A percentile compares a stretch with the other conserved stretches of the same genome.
Evolutionary conservation across 2,888 invertebrate genomes (phyloP).

Genomic region (Apotomis turbidana): DNA sequence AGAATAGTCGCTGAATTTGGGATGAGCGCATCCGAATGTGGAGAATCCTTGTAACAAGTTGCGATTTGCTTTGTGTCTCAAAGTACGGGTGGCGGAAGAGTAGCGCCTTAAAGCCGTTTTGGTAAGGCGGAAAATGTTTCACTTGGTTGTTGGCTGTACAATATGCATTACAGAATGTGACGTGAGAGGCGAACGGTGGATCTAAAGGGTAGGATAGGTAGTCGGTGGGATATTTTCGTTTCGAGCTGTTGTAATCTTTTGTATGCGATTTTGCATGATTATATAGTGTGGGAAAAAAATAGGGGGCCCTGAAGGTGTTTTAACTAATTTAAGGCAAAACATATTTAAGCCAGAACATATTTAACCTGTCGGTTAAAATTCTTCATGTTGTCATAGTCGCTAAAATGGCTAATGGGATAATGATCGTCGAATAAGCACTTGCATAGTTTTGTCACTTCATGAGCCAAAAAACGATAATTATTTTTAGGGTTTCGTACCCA

Average conservation of each 20-base stretch:
- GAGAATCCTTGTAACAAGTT: constrained; percentile 58
- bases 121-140: constrained; percentile 7
- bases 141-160: constrained; percentile 20
- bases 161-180: constrained; percentile 29
- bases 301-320: too few relatives aligned
- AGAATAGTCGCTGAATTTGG: constrained; percentile 55
- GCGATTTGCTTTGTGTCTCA: constrained; percentile 58
- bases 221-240: background rate
- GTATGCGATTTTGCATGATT: too few relatives aligned
- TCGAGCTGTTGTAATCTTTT: background rate
- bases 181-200: constrained; percentile 12
- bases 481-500: too few relatives aligned
- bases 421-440: too few relatives aligned
- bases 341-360: too few relatives aligned
- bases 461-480: too few relatives aligned
- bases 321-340: too few relatives aligned
- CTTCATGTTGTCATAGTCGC: too few relatives aligned
- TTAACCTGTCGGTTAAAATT: too few relatives aligned
- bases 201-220: background rate
- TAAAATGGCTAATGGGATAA: too few relatives aligned
- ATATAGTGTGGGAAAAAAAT: too few relatives aligned
- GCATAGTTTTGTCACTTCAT: too few relatives aligned
- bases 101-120: constrained; percentile 37
- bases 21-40: constrained; percentile 59
- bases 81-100: constrained; percentile 56